Base-by-base conservation (phyloP, 2,113 vertebrate species). In the Vicugna pacos region DNA sequence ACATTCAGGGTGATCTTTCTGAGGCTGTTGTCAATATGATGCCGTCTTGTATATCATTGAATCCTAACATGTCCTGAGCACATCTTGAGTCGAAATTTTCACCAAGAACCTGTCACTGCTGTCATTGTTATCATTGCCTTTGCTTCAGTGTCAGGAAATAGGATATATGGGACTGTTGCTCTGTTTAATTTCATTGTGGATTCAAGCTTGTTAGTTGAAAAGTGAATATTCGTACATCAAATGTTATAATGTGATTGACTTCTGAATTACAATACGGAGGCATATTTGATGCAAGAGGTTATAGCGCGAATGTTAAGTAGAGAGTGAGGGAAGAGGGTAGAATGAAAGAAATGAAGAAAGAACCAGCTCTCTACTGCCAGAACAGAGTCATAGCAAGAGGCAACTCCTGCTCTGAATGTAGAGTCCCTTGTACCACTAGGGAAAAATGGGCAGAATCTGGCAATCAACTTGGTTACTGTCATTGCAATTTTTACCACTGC, bases 131-230 rank as follows among this genome's bases (percentile, higher is more conserved):
- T 95, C 5, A 38, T 24, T 52, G 6, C n/a, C 38, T 90, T 94
- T 82, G 42, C 4, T 91, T 91, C 56, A 83, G 17, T 90, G 69
- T 84, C 28, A 69, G 35, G n/a, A 88, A 94, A 69, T 24, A 67
- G 14, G 14, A 38, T 48, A 54, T 75, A 17, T 89, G 9, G 13
- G 35, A 62, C 50, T 86, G 77, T 70, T 93, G 54, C 46, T 67
- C 48, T 89, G 8, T 88, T 92, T 85, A 89, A 89, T 81, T 16
- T 94, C 50, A 80, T 50, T 64, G 52, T 85, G 9, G 16, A 94
- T 82, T 73, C 62, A 77, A 73, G 38, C 14, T 83, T 46, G 3
- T 93, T 89, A 56, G 24, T 62, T 90, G 54, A 81, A 95, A 75
- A 81, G 62, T 67, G 46, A 88, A 42, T 92, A 81, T 77, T 77